phyloP scores from a whole-genome alignment of 2,113 vertebrate species.

The Halichoerus grypus region DNA sequence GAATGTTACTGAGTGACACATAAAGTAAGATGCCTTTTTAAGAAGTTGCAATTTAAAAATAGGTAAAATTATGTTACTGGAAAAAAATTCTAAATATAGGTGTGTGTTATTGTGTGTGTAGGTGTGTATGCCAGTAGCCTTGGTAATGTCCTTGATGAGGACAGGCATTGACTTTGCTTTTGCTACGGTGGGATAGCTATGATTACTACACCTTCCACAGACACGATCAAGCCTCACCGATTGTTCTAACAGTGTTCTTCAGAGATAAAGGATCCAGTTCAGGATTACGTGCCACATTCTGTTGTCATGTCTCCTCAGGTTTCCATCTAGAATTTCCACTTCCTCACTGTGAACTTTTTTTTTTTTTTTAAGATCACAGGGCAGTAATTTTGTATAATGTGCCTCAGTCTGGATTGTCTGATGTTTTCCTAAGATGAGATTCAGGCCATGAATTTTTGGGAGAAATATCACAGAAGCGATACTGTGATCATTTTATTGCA shows the following conservation, averaged over 20 bases:
- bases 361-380: not conserved
- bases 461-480: not conserved
- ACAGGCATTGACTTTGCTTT: not conserved
- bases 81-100: not conserved
- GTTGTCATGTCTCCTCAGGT: not conserved
- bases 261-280: not conserved
- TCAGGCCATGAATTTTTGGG: not conserved
- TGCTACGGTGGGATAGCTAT: not conserved
- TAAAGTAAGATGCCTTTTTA: slow-evolving; percentile 30
- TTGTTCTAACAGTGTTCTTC: not conserved
- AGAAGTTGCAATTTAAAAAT: not conserved
- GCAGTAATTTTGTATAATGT: not conserved
- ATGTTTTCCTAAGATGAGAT: not conserved
- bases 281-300: not conserved
- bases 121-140: not conserved
- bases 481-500: not conserved
- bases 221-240: not conserved
- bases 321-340: not conserved
- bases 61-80: slow-evolving; percentile 33
- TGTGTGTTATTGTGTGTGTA: not conserved
- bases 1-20: not conserved
- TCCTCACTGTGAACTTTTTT: not conserved
- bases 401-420: not conserved
- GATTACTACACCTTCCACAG: not conserved
- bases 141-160: not conserved